Conservation (phyloP, 2,888 invertebrate genomes). For the Camptogramma bilineatum region DNA sequence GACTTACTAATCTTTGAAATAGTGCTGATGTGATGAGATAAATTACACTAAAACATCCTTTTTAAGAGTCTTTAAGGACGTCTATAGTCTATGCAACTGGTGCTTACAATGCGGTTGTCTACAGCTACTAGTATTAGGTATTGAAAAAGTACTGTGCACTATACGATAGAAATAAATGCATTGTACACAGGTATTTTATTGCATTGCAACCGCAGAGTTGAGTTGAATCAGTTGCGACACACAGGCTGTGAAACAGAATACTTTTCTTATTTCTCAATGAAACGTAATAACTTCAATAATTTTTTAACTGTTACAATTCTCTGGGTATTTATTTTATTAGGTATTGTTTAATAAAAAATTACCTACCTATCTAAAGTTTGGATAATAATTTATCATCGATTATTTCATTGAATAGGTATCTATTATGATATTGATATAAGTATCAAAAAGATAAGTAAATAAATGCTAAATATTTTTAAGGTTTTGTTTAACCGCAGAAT, state of each 20-base stretch:
- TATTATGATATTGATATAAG: too few species aligned
- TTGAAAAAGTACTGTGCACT: constrained; percentile 2
- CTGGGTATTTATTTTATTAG: too few species aligned
- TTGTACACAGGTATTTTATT: constrained; percentile 23
- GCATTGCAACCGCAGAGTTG: constrained; percentile 47
- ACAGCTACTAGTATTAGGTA: background rate
- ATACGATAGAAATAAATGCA: constrained; percentile 25
- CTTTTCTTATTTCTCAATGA: constrained; percentile 53
- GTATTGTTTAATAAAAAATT: too few species aligned
- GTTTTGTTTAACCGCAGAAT: too few species aligned
- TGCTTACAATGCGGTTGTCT: background rate
- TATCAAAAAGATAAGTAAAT: too few species aligned
- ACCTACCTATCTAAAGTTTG: too few species aligned
- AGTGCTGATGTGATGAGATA: too few species aligned
- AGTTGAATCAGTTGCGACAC: constrained; percentile 48
- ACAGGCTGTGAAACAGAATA: constrained; percentile 53
- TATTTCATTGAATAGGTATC: too few species aligned
- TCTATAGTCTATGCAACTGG: background rate
- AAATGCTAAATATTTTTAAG: too few species aligned
- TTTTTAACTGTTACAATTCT: too few species aligned
- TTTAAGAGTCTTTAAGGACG: background rate
- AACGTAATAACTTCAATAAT: background rate
- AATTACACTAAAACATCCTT: background rate
- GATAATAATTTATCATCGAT: too few species aligned
- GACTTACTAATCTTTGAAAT: too few species aligned